These are phyloP conservation scores for Ophioninae sp. DNA, from an alignment of 2,888 invertebrate species.

Conservation along the genomic window DNA sequence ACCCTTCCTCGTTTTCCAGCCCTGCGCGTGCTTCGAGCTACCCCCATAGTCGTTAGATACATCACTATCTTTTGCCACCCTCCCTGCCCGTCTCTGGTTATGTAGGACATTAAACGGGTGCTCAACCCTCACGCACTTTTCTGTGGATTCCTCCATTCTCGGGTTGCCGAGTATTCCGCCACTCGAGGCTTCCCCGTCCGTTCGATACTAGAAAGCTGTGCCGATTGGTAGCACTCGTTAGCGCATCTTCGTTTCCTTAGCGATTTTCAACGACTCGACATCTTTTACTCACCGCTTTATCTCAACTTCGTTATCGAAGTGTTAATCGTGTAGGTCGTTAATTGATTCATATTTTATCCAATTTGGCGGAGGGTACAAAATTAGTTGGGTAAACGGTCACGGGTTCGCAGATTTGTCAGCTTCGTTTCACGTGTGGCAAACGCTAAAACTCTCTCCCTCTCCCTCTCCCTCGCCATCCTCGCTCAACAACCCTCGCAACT, in stretches of 20 bases:
- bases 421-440: conserved; percentile 36
- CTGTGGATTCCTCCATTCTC: conserved; percentile 6
- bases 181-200: neutral
- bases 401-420: conserved; percentile 54
- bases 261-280: neutral
- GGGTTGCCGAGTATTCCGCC: neutral
- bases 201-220: neutral
- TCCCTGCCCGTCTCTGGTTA: conserved; percentile 61
- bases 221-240: neutral
- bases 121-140: conserved; percentile 76
- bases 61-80: conserved; percentile 29
- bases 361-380: conserved; percentile 11
- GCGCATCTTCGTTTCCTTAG: neutral
- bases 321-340: neutral
- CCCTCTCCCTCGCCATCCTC: conserved; percentile 27
- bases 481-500: conserved; percentile 45
- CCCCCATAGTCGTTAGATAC: conserved; percentile 55
- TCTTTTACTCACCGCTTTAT: neutral
- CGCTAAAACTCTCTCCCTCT: conserved; percentile 61
- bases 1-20: conserved; percentile 37
- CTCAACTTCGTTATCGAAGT: neutral
- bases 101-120: conserved; percentile 77
- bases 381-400: conserved; percentile 33
- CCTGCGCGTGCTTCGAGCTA: conserved; percentile 51
- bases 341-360: conserved; percentile 2